phyloP scores from a whole-genome alignment of 2,113 vertebrate genomes.

The Rhinoderma darwinii region DNA sequence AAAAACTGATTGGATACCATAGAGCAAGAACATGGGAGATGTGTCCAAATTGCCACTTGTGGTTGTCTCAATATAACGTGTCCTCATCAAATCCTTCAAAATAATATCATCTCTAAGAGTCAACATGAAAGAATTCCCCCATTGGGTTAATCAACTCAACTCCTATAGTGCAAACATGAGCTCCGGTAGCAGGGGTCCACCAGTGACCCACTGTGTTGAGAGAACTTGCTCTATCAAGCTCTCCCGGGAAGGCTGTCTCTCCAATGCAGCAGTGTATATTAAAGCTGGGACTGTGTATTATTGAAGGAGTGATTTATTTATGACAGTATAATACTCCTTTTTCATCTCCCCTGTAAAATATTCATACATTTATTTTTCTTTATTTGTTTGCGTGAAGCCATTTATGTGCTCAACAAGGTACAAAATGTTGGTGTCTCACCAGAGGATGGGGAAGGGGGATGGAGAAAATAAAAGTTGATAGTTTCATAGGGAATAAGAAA shows the following conservation, averaged over 20 bases:
- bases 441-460: neutral
- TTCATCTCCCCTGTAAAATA: conserved; percentile 10
- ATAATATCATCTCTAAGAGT: neutral
- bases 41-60: neutral
- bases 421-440: neutral
- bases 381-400: neutral
- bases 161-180: conserved; percentile 11
- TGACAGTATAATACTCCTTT: conserved; percentile 17
- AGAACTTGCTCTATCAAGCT: neutral
- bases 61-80: neutral
- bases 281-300: conserved; percentile 4
- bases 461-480: neutral
- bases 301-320: conserved; percentile 32
- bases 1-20: neutral
- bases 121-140: neutral
- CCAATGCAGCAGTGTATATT: conserved; percentile 32
- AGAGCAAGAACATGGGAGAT: neutral
- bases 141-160: neutral
- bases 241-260: neutral
- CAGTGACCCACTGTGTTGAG: neutral
- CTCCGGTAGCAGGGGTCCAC: neutral
- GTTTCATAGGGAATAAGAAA: neutral
- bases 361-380: conserved; percentile 31
- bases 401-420: neutral
- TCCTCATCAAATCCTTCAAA: neutral